A percentile compares a stretch with the other conserved stretches of the same genome.
Evolutionary conservation across 2,888 invertebrate genomes (phyloP).

Genomic region (Tetranychus piercei): DNA sequence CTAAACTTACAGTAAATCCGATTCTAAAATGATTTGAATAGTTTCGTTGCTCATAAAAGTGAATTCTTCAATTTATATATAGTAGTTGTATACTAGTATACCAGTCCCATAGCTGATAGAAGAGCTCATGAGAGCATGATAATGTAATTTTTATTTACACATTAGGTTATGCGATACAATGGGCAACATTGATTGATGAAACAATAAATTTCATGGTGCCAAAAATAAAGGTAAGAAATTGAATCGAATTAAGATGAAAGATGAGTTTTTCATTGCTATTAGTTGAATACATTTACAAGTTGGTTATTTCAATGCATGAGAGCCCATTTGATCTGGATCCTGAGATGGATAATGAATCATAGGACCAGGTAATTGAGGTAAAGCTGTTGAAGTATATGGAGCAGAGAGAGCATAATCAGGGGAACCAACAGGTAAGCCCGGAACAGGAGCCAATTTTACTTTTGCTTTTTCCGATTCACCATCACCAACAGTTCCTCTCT

Average conservation of each 20-base stretch:
- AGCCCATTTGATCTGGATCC: slow-evolving; percentile 75
- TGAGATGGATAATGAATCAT: slow-evolving; percentile 84
- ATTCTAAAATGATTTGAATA: no score
- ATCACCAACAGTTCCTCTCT: slow-evolving; percentile 35
- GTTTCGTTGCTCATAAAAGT: no score
- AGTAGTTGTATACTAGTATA: no score
- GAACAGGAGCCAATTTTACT: slow-evolving; percentile 46
- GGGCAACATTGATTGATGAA: no score
- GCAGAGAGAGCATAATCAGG: slow-evolving; percentile 29
- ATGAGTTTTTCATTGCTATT: neutral
- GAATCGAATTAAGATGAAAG: neutral
- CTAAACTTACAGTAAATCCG: no score
- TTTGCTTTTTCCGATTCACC: slow-evolving; percentile 21
- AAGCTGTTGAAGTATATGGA: slow-evolving; percentile 23
- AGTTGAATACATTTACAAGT: neutral
- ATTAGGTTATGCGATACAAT: no score
- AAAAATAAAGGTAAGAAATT: neutral
- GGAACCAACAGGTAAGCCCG: slow-evolving; percentile 44
- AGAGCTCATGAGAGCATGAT: no score
- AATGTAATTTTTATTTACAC: no score
- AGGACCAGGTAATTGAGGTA: slow-evolving; percentile 29
- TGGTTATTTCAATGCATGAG: slow-evolving; percentile 19
- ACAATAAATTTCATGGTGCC: no score
- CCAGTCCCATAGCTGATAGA: no score
- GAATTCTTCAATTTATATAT: no score